Evolutionary conservation across 2,888 invertebrate genomes (phyloP), one percentile per base, ranked within the genome.

Genomic region (Hydraecia micacea): DNA sequence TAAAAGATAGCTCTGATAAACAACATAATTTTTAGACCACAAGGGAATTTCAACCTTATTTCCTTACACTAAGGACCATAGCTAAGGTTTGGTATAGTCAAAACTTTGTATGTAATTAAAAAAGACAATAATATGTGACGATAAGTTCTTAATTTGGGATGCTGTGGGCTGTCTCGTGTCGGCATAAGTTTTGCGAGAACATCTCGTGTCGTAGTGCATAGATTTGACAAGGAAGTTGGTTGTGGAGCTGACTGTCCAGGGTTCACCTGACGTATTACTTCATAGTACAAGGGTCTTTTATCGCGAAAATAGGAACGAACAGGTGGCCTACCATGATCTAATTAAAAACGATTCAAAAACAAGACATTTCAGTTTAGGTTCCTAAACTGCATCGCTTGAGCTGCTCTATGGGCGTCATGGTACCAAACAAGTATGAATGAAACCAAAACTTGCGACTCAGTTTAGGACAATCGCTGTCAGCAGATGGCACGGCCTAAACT

Each of bases 1-100:
- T 58, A 58, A 13, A n/a, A 11, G 11, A 9, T 11, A 58, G n/a
- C n/a, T n/a, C 58, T 70, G 81, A 84, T 84, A 71, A 84, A 65
- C 63, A 39, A 70, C 72, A 70, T 36, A 36, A 70, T 73, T 69
- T 58, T 68, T 67, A 32, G 0, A 1, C 21, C 0, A 15, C 42
- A 60, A 2, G 4, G 21, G n/a, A 79, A 6, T 72, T 42, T 72
- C 1, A 3, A 79, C 49, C 49, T 60, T 80, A 39, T 46, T 0
- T 0, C 21, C 25, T 11, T 7, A 0, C 0, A 11, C 0, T 62
- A 80, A 13, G 32, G 9, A n/a, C 1, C 0, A 52, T 39, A 25
- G 9, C 5, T 1, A 11, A 21, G 0, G 2, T 28, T 39, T 9
- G 0, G 1, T 21, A 0, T 2, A 11, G 15, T 11, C 15, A 32